Evolutionary conservation across 2,888 invertebrate species (phyloP).

Genomic region (Cosmia pyralina): DNA sequence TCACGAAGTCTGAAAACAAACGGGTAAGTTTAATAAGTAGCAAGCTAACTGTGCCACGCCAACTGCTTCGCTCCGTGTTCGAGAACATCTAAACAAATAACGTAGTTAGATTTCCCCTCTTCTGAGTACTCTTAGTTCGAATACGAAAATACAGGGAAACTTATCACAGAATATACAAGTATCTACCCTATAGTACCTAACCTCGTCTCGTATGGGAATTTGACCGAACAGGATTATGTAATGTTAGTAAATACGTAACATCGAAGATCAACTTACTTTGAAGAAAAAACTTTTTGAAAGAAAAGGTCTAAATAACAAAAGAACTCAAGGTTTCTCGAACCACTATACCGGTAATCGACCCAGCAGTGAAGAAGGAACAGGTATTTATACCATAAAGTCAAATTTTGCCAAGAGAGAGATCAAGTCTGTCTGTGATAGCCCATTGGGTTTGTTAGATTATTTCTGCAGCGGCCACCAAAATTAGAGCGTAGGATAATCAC

Average conservation of each 20-base stretch:
- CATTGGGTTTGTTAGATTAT: not conserved
- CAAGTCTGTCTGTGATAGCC: not conserved
- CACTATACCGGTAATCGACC: slow-evolving; percentile 5
- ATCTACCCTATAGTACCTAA: slow-evolving; percentile 28
- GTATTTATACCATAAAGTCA: not conserved
- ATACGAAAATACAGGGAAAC: slow-evolving; percentile 61
- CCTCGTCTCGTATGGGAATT: slow-evolving; percentile 16
- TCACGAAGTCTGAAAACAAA: slow-evolving; percentile 68
- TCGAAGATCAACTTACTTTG: slow-evolving; percentile 29
- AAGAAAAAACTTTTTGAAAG: slow-evolving; percentile 22
- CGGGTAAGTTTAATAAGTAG: slow-evolving; percentile 70
- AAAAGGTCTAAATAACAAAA: slow-evolving; percentile 21
- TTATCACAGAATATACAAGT: slow-evolving; percentile 53
- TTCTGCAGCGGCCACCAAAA: not conserved
- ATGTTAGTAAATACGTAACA: slow-evolving; percentile 28
- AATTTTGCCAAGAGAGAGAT: not conserved
- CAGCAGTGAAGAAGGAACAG: not conserved
- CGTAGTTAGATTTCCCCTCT: slow-evolving; percentile 70
- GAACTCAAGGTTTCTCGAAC: slow-evolving; percentile 2
- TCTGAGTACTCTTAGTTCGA: slow-evolving; percentile 68
- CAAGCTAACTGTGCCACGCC: slow-evolving; percentile 69
- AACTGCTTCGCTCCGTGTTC: slow-evolving; percentile 66
- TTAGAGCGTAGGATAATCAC: not conserved
- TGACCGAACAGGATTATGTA: slow-evolving; percentile 8
- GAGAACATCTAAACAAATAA: slow-evolving; percentile 73